Percentiles rank a stretch among this genome's conserved stretches.
These are phyloP conservation scores for Odontamblyopus rebecca DNA, from an alignment of 2,797 vertebrate species.

Conservation along the genomic window DNA sequence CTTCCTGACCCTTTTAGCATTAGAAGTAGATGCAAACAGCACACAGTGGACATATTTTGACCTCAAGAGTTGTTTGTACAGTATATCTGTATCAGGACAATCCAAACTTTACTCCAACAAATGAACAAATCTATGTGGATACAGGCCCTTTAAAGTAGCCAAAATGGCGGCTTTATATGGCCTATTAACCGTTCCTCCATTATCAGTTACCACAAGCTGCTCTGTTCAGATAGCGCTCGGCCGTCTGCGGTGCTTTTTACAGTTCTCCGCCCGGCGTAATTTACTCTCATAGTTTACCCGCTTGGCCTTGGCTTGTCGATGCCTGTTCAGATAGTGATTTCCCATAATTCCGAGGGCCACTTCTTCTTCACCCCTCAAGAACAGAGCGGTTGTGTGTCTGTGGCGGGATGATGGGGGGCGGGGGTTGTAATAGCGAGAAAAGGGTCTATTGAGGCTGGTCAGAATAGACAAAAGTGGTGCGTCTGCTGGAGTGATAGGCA, in stretches of 20 bases:
- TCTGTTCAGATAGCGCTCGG: neutral
- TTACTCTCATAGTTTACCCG: constrained; percentile 41
- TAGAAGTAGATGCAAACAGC: too few relatives aligned
- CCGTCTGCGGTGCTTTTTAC: constrained; percentile 22
- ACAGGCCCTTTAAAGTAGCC: neutral
- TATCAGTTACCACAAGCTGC: neutral
- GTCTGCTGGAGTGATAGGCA: constrained; percentile 42
- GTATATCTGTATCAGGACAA: too few relatives aligned
- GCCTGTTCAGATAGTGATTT: constrained; percentile 52
- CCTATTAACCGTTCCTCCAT: neutral
- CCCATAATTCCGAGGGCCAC: constrained; percentile 47
- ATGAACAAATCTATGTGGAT: too few relatives aligned
- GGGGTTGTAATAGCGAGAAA: constrained; percentile 44
- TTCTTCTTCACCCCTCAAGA: constrained; percentile 43
- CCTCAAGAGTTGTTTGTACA: too few relatives aligned
- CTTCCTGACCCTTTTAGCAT: too few relatives aligned
- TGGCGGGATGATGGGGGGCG: neutral
- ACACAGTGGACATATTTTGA: too few relatives aligned
- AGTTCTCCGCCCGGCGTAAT: constrained; percentile 34
- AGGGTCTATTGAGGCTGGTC: constrained; percentile 50
- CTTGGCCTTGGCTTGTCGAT: constrained; percentile 30
- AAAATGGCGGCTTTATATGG: neutral
- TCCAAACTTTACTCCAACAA: too few relatives aligned
- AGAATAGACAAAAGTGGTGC: constrained; percentile 44
- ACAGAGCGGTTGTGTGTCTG: constrained; percentile 3